phyloP scores from a whole-genome alignment of 2,888 invertebrate species.

The Neoscelio sp. region DNA sequence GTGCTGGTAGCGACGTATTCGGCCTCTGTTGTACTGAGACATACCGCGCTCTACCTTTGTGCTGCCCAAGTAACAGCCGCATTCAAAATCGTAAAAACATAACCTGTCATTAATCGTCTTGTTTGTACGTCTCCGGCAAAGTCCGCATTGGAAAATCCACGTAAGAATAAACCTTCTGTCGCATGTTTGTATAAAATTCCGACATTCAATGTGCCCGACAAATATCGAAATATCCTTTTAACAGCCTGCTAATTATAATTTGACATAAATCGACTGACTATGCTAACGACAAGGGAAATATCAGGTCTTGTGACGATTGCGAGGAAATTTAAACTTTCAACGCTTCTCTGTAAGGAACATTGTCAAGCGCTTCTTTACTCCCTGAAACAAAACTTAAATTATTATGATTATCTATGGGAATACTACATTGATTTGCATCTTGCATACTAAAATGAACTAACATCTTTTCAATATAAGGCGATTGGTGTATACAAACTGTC shows the following conservation, averaged over 20 bases:
- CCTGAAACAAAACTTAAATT: background rate
- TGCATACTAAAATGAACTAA: slow-evolving; percentile 37
- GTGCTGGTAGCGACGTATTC: slow-evolving; percentile 21
- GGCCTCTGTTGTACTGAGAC: slow-evolving; percentile 19
- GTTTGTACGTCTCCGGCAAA: slow-evolving; percentile 18
- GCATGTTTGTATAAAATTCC: slow-evolving; percentile 44
- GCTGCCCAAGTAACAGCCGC: slow-evolving; percentile 16
- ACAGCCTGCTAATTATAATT: slow-evolving; percentile 59
- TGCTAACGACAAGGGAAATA: slow-evolving; percentile 35
- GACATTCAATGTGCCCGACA: slow-evolving; percentile 21
- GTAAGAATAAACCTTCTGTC: background rate
- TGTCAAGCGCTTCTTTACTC: too few species aligned
- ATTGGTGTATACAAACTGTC: slow-evolving; percentile 53
- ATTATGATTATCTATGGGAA: slow-evolving; percentile 55
- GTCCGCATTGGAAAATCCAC: slow-evolving; percentile 56
- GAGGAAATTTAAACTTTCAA: slow-evolving; percentile 59
- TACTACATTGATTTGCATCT: slow-evolving; percentile 38
- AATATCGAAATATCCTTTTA: slow-evolving; percentile 56
- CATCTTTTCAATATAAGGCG: slow-evolving; percentile 31
- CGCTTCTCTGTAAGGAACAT: slow-evolving; percentile 43
- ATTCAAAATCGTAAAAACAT: background rate
- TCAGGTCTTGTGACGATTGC: slow-evolving; percentile 50
- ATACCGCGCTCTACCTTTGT: slow-evolving; percentile 12
- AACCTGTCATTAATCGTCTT: slow-evolving; percentile 6
- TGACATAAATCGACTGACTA: slow-evolving; percentile 35